These are phyloP conservation scores for Rhabdornis inornatus DNA, from an alignment of 2,113 vertebrate species.

Conservation along the genomic window DNA sequence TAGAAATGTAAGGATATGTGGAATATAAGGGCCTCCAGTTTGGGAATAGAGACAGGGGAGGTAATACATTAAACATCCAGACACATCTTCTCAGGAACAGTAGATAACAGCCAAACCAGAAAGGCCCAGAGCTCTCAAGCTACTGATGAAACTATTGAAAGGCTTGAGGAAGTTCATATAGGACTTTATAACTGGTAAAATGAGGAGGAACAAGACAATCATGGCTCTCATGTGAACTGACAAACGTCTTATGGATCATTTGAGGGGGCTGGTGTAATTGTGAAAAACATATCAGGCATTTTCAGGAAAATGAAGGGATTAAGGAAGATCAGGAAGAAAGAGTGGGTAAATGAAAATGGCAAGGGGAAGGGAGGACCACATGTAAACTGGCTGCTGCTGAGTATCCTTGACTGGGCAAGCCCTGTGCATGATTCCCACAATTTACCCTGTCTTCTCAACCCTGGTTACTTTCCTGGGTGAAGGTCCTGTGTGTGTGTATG, in stretches of 20 bases:
- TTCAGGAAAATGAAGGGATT: neutral
- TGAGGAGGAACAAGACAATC: neutral
- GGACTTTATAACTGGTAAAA: neutral
- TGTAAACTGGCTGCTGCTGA: neutral
- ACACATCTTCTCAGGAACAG: neutral
- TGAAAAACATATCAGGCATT: neutral
- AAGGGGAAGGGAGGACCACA: accelerated
- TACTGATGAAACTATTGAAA: neutral
- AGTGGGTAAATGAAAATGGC: neutral
- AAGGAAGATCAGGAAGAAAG: neutral
- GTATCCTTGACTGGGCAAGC: neutral
- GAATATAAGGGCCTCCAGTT: neutral
- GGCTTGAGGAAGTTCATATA: neutral
- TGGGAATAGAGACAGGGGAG: neutral
- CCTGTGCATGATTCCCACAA: neutral
- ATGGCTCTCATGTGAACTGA: neutral
- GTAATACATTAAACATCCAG: neutral
- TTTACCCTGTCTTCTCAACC: neutral
- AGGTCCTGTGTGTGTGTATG: neutral
- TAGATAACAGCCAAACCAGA: neutral
- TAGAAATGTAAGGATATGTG: neutral
- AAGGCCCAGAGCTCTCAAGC: neutral
- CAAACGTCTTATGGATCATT: neutral
- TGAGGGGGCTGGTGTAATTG: neutral
- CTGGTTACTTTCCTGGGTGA: neutral